Base-by-base conservation (phyloP, 2,888 invertebrate genomes). In the Watsonalla binaria region DNA sequence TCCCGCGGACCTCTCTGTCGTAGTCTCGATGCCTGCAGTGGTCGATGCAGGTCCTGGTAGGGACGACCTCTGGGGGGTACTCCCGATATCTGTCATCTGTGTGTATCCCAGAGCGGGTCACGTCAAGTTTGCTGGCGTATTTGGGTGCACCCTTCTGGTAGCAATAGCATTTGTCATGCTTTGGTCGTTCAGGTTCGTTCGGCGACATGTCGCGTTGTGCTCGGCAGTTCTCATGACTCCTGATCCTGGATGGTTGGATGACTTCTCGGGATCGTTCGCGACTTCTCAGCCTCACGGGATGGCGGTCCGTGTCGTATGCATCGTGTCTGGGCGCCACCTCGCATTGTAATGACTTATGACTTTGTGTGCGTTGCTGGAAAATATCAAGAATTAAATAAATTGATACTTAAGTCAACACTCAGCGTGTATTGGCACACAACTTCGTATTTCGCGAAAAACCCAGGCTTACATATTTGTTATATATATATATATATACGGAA, bases 301-400 rank as follows among this genome's bases (percentile, higher is more conserved):
- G 76, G 1, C 72, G 72, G 6, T 82, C 80, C 0, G 59, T 58
- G 5, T 80, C 74, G 57, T 71, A 69, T 0, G 67, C 46, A 6
- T 78, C 77, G 6, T 63, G 68, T 50, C 59, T 72, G 0, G 79
- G 54, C 13, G 61, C 33, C 2, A 76, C 84, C 68, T 88, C 86
- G 57, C 87, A 88, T 67, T 90, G 88, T 34, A 90, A 63, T 2
- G 90, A 90, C 66, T 89, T 89, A 63, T 90, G 84, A 50, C 90
- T 90, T 14, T 79, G 80, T n/a, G 78, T 74, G 42, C 82, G 80
- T 11, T 70, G 65, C 89, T 87, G 66, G 49, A 77, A 80, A 42
- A 42, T 11, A 11, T 0, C 5, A 2, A 5, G 24, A 24, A 24
- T 24, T 24, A 24, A 24, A 24, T 24, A 4, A 24, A n/a, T n/a